These are phyloP conservation scores for Cygnus buccinator DNA, from an alignment of 2,113 vertebrate species.

Conservation along the genomic window DNA sequence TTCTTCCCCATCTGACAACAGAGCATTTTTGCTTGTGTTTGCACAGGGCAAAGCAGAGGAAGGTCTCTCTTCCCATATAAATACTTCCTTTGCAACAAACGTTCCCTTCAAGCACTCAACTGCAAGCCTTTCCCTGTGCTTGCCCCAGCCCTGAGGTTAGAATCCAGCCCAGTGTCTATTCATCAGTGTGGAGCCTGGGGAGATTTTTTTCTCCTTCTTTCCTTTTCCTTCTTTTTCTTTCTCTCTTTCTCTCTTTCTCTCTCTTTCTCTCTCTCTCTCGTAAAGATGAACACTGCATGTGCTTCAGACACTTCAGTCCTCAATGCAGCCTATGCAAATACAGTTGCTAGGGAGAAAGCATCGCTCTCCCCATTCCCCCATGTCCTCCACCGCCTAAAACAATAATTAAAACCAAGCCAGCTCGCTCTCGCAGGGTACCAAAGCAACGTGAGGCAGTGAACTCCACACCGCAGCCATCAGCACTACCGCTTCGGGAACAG, in stretches of 20 bases:
- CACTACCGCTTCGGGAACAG: conserved; percentile 62
- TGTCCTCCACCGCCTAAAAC: neutral
- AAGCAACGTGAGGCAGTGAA: conserved; percentile 53
- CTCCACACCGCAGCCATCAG: conserved; percentile 38
- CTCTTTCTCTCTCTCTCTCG: neutral
- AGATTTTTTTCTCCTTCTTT: neutral
- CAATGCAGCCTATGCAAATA: conserved; percentile 20
- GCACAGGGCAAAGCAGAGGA: neutral
- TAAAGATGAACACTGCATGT: neutral
- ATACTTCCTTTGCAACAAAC: neutral
- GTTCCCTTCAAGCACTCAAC: neutral
- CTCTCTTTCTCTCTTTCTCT: too few relatives aligned
- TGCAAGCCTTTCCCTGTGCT: neutral
- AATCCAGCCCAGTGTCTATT: neutral
- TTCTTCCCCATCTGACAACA: neutral
- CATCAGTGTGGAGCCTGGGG: neutral
- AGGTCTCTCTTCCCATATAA: neutral
- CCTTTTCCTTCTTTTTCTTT: too few relatives aligned
- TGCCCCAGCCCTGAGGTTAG: neutral
- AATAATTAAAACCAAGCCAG: neutral
- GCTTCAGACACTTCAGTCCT: neutral
- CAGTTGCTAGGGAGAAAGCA: conserved; percentile 76
- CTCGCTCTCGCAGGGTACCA: conserved; percentile 42
- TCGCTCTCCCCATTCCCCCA: neutral
- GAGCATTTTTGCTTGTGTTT: neutral